Evolutionary conservation across 2,797 vertebrate species (phyloP), one percentile per base, ranked within the genome.

Genomic region (Poeciliopsis infans): DNA sequence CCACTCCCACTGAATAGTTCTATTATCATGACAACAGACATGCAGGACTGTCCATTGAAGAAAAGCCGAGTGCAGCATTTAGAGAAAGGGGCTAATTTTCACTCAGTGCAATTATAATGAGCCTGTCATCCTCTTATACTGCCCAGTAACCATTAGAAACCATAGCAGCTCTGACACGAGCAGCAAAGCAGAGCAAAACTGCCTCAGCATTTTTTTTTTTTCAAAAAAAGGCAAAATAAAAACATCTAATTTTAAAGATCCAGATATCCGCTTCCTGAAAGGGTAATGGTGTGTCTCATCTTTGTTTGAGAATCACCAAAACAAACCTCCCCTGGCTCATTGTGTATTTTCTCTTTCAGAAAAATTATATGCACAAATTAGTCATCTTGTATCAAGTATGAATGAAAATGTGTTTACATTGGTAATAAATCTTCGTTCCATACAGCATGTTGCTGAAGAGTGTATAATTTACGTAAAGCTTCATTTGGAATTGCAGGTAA

Each of bases 51-150:
- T 91, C 83, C 88, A 91, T 80, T 88, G 87, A 81, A 90, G 80
- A 83, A 86, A 75, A 90, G 81, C 74, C 73, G 70, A 77, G 89
- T 86, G 85, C 75, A 88, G 86, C 85, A 83, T 85, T 83, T 84
- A 87, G 79, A 89, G 80, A 90, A 80, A 82, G 80, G 64, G 85
- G 73, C 88, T 90, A 86, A 91, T 93, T 93, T 94, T 91, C 87
- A 91, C 86, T 94, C 89, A 89, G 87, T 90, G 83, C 85, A 85
- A 85, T 90, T 88, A 93, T 93, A 93, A 95, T 93, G 91, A 94
- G 87, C 90, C 85, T 92, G 89, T 93, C 84, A 92, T 91, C 85
- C 87, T 91, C 86, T 90, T 86, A 89, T 88, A 47, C 86, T 81
- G 79, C 83, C 69, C 8, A 4, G 88, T 92, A 91, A 85, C 91